phyloP scores from a whole-genome alignment of 1,140 invertebrate genomes.

The Drosophila gunungcola region DNA sequence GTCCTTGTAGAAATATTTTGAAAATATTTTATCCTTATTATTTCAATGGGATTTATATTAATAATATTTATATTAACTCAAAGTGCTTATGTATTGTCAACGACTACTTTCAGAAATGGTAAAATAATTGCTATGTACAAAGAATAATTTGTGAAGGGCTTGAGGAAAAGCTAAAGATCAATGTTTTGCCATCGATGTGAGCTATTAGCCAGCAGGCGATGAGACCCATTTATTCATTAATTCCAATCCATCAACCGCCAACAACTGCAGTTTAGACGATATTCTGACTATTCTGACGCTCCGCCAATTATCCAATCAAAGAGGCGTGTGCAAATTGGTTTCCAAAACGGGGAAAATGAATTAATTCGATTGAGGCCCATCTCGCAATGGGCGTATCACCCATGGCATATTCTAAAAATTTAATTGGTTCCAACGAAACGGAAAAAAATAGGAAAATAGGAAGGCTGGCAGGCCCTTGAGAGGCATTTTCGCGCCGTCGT shows the following conservation, averaged over 20 bases:
- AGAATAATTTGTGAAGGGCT: too few relatives aligned
- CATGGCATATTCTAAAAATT: constrained; percentile 30
- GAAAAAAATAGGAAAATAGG: neutral
- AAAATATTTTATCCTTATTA: too few relatives aligned
- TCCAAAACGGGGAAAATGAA: constrained; percentile 26
- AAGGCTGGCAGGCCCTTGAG: constrained; percentile 17
- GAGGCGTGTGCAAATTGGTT: constrained; percentile 46
- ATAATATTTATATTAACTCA: too few relatives aligned
- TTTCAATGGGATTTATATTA: too few relatives aligned
- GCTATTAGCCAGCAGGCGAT: constrained; percentile 13
- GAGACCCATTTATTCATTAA: neutral
- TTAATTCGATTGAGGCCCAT: constrained; percentile 39
- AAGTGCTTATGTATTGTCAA: too few relatives aligned
- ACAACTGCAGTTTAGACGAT: constrained; percentile 34
- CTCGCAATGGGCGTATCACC: constrained; percentile 17
- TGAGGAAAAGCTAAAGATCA: too few relatives aligned
- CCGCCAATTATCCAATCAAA: constrained; percentile 60
- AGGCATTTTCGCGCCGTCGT: constrained; percentile 45
- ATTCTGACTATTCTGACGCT: neutral
- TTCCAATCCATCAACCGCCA: constrained; percentile 3
- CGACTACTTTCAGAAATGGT: too few relatives aligned
- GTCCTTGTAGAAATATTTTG: too few relatives aligned
- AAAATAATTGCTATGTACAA: too few relatives aligned
- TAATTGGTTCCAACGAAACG: constrained; percentile 53
- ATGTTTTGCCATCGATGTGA: neutral